Base-by-base conservation (phyloP, 2,888 invertebrate genomes). In the Drosophila atroscutellata region DNA sequence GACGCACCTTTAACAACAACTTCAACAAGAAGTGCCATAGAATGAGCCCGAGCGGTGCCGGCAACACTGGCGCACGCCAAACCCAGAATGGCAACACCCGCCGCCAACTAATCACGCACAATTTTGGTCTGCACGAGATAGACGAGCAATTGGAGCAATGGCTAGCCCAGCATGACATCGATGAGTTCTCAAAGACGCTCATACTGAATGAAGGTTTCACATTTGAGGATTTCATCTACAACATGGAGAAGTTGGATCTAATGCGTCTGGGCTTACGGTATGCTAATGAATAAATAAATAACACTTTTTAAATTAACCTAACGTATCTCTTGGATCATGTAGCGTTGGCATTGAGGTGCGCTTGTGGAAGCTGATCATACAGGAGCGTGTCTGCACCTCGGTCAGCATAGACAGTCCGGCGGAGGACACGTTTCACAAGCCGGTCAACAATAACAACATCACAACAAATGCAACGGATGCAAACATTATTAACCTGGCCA, bases 241-340 rank as follows among this genome's bases (percentile, higher is more conserved):
- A 96, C 85, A 95, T 97, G 84, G 96, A 96, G 24, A 94, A 97
- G 81, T 96, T 97, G 59, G 99, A 99, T 93, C 93, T 99, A 61
- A 94, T 96, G 62, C 95, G 95, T 86, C 94, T 98, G 65, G 95
- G 96, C 59, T 94, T 99, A 67, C 96, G 95, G 97, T 97, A 92
- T 91, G 94, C 89, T 30, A 15, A 8, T 3, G 8, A 18, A 13
- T 15, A 11, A 34, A 26, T 26, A 13, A 15, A 39, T 28, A 18
- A 3, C 2, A 13, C 4, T 37, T n/a, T n/a, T 13, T 3, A 15
- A n/a, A 26, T 28, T 4, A 7, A 45, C 0, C 32, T 8, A 15
- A 24, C 3, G 24, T 13, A 1, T 36, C 0, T 36, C 32, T 24
- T 8, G 15, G 18, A 4, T 2, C 18, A 49, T 37, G 0, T 51